Conservation (phyloP, 2,113 vertebrate genomes). For the Anser cygnoides region DNA sequence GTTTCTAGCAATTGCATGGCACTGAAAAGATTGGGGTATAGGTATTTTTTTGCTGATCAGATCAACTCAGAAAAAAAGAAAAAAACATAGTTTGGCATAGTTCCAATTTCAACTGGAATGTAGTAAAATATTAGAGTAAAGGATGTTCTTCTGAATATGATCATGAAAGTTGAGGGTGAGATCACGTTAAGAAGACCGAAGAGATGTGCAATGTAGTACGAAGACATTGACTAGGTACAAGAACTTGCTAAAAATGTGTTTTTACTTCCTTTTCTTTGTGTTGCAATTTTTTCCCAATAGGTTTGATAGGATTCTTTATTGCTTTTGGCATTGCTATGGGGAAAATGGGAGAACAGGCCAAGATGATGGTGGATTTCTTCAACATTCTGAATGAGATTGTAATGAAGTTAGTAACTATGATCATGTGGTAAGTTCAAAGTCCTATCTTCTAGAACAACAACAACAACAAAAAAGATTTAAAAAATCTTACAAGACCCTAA, state of each 20-base stretch:
- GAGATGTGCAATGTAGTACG: background rate
- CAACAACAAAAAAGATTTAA: too few relatives aligned
- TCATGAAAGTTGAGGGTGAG: background rate
- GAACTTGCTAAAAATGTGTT: background rate
- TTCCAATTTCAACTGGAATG: background rate
- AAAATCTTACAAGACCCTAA: background rate
- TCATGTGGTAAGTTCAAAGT: conserved; percentile 93
- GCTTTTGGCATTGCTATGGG: conserved; percentile 99
- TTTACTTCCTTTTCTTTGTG: background rate
- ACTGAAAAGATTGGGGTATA: background rate
- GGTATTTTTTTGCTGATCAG: background rate
- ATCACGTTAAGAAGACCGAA: background rate
- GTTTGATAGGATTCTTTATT: conserved; percentile 99
- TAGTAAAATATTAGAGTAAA: background rate
- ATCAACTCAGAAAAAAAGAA: background rate
- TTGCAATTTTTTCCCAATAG: conserved; percentile 76
- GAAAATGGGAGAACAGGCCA: conserved; percentile 98
- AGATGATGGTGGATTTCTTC: conserved; percentile 99
- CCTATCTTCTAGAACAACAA: background rate
- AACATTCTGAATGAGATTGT: conserved; percentile 99
- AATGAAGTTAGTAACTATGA: conserved; percentile 98
- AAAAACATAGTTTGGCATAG: accelerated
- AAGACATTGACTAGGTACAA: background rate
- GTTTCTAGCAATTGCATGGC: background rate
- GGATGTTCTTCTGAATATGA: background rate